Evolutionary conservation across 2,113 vertebrate species (phyloP), one percentile per base, ranked within the genome.

Genomic region (Caretta caretta): DNA sequence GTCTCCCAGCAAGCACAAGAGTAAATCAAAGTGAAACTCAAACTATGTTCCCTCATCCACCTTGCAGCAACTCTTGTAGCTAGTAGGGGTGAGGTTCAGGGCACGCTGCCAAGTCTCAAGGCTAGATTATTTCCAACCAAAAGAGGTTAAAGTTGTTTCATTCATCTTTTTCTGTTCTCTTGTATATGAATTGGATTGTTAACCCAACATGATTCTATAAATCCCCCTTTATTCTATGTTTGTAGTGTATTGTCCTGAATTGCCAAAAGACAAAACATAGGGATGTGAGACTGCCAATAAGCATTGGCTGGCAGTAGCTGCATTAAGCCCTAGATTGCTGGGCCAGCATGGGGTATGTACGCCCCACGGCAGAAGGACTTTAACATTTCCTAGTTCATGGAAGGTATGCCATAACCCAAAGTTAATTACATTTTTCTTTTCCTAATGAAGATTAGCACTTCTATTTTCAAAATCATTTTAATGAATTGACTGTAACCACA

Each of bases 391-490:
- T 92, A 10, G 80, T 86, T 59, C 90, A 90, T 86, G 19, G 27
- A 48, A 95, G 54, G 83, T 54, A 86, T 75, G 31, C 42, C 42
- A 82, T 29, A 75, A 88, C 46, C 90, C 17, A 24, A 38, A 88
- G 88, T 90, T 84, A 90, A 86, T 88, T 84, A 84, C 50, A 16
- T 14, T 35, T 85, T 92, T 54, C 92, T 87, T 91, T 46, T 12
- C 69, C 91, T 93, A 24, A 59, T 88, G 65, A 93, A 80, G 57
- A 38, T 92, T 53, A 69, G 38, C 27, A 89, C 24, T 31, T 90
- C 80, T 48, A 42, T 12, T 91, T 88, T 24, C 25, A 84, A 80
- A n/a, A 48, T 56, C 75, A 54, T 82, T 75, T 92, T 81, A 76
- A 82, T 84, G 27, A 75, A 81, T 79, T 88, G 25, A 42, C 65